Evolutionary conservation across 2,113 vertebrate genomes (phyloP).

Genomic region (Otocyon megalotis): DNA sequence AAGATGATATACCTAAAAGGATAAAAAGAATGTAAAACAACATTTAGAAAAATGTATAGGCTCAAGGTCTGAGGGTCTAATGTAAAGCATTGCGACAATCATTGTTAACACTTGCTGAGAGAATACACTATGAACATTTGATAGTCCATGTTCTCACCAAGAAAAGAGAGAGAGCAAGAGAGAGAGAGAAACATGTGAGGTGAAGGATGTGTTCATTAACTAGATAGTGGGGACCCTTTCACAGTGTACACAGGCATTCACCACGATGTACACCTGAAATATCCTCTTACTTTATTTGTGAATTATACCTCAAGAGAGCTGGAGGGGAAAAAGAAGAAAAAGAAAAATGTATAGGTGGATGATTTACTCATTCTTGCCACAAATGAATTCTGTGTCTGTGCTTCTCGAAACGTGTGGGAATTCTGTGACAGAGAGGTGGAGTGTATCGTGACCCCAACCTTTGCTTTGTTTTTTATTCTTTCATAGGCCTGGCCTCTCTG

Average conservation of each 20-base stretch:
- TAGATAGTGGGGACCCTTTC: neutral
- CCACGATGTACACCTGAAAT: neutral
- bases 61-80: neutral
- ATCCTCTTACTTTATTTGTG: neutral
- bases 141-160: neutral
- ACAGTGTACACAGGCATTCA: neutral
- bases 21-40: neutral
- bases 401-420: neutral
- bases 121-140: no score
- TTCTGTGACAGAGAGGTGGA: neutral
- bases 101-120: neutral
- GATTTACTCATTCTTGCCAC: neutral
- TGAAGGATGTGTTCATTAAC: neutral
- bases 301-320: neutral
- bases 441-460: neutral
- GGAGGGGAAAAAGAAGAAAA: no score
- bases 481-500: neutral
- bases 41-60: neutral
- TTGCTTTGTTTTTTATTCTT: neutral
- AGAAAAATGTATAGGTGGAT: neutral
- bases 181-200: neutral
- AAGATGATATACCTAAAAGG: rapidly evolving
- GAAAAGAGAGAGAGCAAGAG: neutral
- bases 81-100: neutral
- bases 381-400: neutral